A percentile compares a stretch with the other conserved stretches of the same genome.
Evolutionary conservation across 2,113 vertebrate species (phyloP).

Genomic region (Seriola aureovittata): DNA sequence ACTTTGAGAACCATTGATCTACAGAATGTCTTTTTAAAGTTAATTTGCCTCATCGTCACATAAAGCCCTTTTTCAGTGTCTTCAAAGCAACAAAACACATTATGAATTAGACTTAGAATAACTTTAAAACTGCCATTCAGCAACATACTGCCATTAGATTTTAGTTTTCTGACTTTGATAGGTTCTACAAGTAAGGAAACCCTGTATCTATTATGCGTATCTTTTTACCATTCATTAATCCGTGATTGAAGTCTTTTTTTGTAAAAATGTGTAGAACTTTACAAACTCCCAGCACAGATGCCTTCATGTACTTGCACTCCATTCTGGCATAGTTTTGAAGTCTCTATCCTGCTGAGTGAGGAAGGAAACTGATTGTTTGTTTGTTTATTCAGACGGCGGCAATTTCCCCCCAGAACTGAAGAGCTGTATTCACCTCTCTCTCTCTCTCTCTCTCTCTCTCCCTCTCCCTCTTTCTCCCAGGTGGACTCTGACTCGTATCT

Average conservation of each 20-base stretch:
- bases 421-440: constrained; percentile 64
- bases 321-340: constrained; percentile 59
- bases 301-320: constrained; percentile 15
- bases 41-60: neutral
- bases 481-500: constrained; percentile 30
- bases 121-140: constrained; percentile 7
- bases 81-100: neutral
- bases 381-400: constrained; percentile 80
- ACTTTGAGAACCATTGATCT: too few species aligned
- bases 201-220: constrained; percentile 10
- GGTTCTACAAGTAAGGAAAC: neutral
- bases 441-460: constrained; percentile 34
- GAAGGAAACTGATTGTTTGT: constrained; percentile 69
- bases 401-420: constrained; percentile 70
- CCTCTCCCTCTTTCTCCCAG: constrained; percentile 27
- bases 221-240: constrained; percentile 19
- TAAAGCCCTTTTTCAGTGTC: neutral
- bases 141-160: neutral
- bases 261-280: constrained; percentile 17
- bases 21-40: neutral
- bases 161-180: constrained; percentile 10
- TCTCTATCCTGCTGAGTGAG: constrained; percentile 69
- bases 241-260: neutral
- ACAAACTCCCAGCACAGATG: constrained; percentile 37
- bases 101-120: neutral